Percentiles rank a stretch among this genome's conserved stretches.
phyloP scores from a whole-genome alignment of 2,797 vertebrate species.

The Lacerta viridis region DNA sequence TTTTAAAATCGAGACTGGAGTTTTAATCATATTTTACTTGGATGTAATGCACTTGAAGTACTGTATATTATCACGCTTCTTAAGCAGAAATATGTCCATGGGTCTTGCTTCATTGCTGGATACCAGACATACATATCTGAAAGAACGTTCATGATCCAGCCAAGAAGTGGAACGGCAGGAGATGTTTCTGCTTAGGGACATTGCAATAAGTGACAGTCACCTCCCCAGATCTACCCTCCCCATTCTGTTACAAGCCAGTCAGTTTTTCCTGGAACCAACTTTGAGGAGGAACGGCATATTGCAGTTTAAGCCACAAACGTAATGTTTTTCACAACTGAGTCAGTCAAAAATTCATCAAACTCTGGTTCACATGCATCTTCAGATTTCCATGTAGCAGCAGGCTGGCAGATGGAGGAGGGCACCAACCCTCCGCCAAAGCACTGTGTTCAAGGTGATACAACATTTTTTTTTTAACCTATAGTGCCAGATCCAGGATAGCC shows the following conservation, averaged over 20 bases:
- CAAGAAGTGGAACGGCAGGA: not conserved
- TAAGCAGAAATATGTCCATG: not conserved
- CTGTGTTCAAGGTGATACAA: not conserved
- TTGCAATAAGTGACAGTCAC: not conserved
- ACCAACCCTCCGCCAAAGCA: too few relatives aligned
- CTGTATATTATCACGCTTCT: not conserved
- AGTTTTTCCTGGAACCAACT: not conserved
- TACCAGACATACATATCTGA: not conserved
- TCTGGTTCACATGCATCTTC: not conserved
- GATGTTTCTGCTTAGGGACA: not conserved
- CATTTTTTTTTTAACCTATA: not conserved
- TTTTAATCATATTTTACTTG: constrained; percentile 2
- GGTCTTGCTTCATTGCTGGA: not conserved
- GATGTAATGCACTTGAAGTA: constrained; percentile 8
- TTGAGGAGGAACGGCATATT: not conserved
- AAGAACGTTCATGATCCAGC: not conserved
- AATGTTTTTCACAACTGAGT: not conserved
- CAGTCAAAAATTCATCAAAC: not conserved
- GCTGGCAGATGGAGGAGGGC: too few relatives aligned
- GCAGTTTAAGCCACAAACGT: not conserved
- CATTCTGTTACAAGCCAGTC: not conserved
- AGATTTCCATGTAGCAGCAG: not conserved
- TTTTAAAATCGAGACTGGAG: not conserved
- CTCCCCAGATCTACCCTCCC: not conserved
- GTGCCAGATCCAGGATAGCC: not conserved